Base-by-base conservation (phyloP, 2,888 invertebrate genomes). In the Andrena marginata region DNA sequence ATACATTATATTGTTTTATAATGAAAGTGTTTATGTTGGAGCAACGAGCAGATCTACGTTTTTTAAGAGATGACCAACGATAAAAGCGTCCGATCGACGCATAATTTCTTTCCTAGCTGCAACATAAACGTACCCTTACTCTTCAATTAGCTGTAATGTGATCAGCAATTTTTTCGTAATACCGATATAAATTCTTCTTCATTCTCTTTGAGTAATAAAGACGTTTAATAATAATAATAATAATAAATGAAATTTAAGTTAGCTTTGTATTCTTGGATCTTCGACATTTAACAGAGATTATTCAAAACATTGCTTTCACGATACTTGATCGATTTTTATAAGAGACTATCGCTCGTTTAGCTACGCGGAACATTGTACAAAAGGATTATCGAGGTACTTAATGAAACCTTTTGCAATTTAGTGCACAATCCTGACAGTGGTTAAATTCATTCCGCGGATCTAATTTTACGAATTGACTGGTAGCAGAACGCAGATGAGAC, bases 391-490 rank as follows among this genome's bases (percentile, higher is more conserved):
- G 8, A 60, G 48, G 42, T n/a, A n/a, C n/a, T n/a, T n/a, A n/a
- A n/a, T n/a, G 20, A 49, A 49, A 60, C 10, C 2, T 10, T 3
- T 6, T 23, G n/a, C 23, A 48, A 54, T 77, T 56, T 56, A 31
- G 35, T 56, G 51, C 42, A 26, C 48, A 54, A 85, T 68, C 63
- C 26, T 54, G 73, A 49, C 67, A 69, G 33, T 60, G 74, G 56
- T 49, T 59, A 80, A 80, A 63, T 54, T 72, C 48, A 56, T 72
- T 35, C 42, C 10, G 42, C 42, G 49, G 13, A 20, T 80, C 54
- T 81, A 81, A 81, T 68, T 82, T 82, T 82, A 82, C 29, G 49
- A 56, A 35, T 33, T n/a, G 29, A 51, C 26, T 60, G 51, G 26
- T 64, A 33, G 48, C 67, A 63, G 64, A 65, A 54, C 60, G 29